Percentiles rank a stretch among this genome's conserved stretches.
Conservation (phyloP, 2,888 invertebrate species). For the Andrena flavipes region DNA sequence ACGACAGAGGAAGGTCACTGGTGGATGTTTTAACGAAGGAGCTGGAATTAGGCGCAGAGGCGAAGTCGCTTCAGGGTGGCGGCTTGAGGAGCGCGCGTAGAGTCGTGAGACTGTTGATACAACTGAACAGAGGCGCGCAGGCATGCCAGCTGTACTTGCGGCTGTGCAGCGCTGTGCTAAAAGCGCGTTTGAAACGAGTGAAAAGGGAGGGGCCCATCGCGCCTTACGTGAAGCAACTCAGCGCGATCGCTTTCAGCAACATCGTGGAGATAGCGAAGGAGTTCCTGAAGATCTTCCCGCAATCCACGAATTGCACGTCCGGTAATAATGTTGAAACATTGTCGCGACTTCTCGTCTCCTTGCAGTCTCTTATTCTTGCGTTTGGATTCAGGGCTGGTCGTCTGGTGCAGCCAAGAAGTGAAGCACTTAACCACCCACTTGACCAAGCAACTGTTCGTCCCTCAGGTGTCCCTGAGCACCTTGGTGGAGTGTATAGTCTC, state of each 20-base stretch:
- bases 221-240: constrained; percentile 92
- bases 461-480: constrained; percentile 93
- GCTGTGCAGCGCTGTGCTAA: constrained; percentile 92
- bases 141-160: constrained; percentile 93
- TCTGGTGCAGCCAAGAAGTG: constrained; percentile 95
- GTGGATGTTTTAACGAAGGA: constrained; percentile 96
- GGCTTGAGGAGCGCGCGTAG: constrained; percentile 94
- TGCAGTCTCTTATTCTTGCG: not conserved
- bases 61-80: constrained; percentile 93
- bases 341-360: not conserved
- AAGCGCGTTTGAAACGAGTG: constrained; percentile 92
- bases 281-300: constrained; percentile 93
- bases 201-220: constrained; percentile 92
- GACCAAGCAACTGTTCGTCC: constrained; percentile 95
- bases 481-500: constrained; percentile 94
- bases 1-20: constrained; percentile 88
- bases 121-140: constrained; percentile 90
- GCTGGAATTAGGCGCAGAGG: constrained; percentile 94
- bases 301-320: constrained; percentile 90
- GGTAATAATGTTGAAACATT: constrained; percentile 84
- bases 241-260: constrained; percentile 93
- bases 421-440: constrained; percentile 92
- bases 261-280: constrained; percentile 91
- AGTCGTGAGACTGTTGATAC: constrained; percentile 93
- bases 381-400: constrained; percentile 89